Conservation (phyloP, 2,113 vertebrate genomes). For the Misgurnus anguillicaudatus region DNA sequence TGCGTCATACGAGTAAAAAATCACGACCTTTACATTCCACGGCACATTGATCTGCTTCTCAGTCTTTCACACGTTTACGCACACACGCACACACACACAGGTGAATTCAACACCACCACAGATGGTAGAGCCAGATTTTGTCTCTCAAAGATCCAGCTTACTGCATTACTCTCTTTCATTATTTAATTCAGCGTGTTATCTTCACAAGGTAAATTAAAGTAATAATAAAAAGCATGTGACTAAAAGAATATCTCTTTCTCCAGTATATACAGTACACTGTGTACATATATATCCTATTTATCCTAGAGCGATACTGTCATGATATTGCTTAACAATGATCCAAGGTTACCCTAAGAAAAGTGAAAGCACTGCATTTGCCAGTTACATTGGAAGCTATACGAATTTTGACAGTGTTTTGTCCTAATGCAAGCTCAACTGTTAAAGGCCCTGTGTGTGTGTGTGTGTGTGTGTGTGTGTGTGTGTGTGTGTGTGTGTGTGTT, state of each 20-base stretch:
- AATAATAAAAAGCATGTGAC: neutral
- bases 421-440: neutral
- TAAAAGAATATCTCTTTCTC: neutral
- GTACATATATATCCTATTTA: too few species aligned
- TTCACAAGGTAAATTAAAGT: neutral
- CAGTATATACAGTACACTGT: too few species aligned
- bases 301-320: neutral
- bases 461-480: too few species aligned
- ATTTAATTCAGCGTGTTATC: slow-evolving; percentile 27
- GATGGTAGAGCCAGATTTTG: slow-evolving; percentile 33
- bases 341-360: slow-evolving; percentile 20
- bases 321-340: neutral
- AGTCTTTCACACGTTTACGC: neutral
- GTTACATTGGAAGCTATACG: neutral
- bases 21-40: neutral
- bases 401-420: neutral
- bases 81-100: slow-evolving; percentile 35
- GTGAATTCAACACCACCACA: slow-evolving; percentile 40
- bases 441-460: too few species aligned
- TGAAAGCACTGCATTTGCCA: neutral
- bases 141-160: slow-evolving; percentile 4
- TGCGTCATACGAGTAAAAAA: neutral
- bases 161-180: slow-evolving; percentile 29
- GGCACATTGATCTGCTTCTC: slow-evolving; percentile 27
- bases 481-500: too few species aligned